Evolutionary conservation across 2,888 invertebrate genomes (phyloP).

Genomic region (Cabera pusaria): DNA sequence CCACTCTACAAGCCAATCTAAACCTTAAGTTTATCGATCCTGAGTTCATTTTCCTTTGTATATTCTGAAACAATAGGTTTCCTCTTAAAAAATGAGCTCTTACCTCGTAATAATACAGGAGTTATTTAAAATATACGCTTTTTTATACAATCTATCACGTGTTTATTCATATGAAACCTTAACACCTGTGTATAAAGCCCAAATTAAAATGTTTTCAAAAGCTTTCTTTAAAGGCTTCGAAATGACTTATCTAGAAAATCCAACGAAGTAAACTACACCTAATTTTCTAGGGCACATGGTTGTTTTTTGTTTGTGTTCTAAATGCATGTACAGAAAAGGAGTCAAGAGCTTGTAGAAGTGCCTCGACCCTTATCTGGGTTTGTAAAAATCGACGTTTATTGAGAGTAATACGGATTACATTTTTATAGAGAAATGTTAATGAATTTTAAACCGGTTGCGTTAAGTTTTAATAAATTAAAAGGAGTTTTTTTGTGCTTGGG

Average conservation of each 20-base stretch:
- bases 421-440: conserved; percentile 43
- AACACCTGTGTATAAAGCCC: neutral
- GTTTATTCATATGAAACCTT: conserved; percentile 7
- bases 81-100: conserved; percentile 33
- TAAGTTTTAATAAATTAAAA: neutral
- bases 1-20: conserved; percentile 6
- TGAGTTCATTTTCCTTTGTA: neutral
- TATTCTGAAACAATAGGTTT: conserved; percentile 33
- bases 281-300: no score
- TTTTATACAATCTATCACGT: conserved; percentile 13
- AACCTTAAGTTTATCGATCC: conserved; percentile 1
- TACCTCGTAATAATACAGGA: conserved; percentile 27
- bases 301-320: conserved; percentile 4
- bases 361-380: conserved; percentile 18
- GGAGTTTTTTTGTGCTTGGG: no score
- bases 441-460: conserved; percentile 34
- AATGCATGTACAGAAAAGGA: conserved; percentile 13
- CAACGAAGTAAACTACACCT: no score
- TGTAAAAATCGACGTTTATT: conserved; percentile 26
- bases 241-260: no score
- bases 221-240: no score
- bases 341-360: conserved; percentile 28
- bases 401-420: conserved; percentile 16
- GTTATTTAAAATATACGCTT: conserved; percentile 29
- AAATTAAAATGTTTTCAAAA: neutral